These are phyloP conservation scores for Tineola bisselliella DNA, from an alignment of 2,888 invertebrate species.

Conservation along the genomic window DNA sequence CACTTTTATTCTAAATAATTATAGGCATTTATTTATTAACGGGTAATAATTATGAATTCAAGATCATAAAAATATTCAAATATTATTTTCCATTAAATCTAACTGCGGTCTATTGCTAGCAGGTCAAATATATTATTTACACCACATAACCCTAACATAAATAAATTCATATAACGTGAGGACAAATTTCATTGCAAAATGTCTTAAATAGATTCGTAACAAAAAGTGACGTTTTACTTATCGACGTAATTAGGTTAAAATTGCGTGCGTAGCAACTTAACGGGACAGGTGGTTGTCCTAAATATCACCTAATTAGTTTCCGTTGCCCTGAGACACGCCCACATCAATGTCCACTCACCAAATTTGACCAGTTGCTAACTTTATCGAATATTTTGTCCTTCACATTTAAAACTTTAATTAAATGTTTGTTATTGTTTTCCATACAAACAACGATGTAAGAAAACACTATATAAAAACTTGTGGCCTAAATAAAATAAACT, in stretches of 20 bases:
- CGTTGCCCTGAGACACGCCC: conserved; percentile 35
- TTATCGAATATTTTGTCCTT: neutral
- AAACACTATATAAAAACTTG: no score
- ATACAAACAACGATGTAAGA: no score
- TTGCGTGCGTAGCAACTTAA: neutral
- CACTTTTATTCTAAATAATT: no score
- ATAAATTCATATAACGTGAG: no score
- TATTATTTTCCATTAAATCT: neutral
- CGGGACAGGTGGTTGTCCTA: conserved; percentile 8
- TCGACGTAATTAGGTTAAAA: neutral
- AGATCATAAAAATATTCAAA: neutral
- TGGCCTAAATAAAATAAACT: conserved; percentile 1
- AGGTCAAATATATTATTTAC: neutral
- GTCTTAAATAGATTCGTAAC: no score
- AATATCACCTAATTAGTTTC: conserved; percentile 36
- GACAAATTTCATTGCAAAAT: no score
- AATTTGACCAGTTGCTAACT: neutral
- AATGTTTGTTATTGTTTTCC: no score
- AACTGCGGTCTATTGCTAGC: neutral
- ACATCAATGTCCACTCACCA: neutral
- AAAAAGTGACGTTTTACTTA: no score
- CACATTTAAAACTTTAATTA: no score
- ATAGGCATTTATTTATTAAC: no score
- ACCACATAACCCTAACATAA: neutral
- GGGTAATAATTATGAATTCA: neutral